Base-by-base conservation (phyloP, 2,888 invertebrate genomes). In the Lasius platythorax region DNA sequence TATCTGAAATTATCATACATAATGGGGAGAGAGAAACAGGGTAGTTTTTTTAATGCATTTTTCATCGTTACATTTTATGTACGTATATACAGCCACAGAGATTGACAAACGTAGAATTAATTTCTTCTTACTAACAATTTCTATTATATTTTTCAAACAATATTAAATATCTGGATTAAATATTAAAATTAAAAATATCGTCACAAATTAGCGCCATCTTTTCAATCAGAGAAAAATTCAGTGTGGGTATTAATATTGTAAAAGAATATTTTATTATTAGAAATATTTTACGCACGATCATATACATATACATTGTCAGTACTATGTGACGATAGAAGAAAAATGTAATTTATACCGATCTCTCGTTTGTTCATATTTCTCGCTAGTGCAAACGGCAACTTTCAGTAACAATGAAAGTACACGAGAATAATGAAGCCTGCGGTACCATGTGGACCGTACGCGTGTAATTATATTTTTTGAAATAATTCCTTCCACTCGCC, bases 401-500 rank as follows among this genome's bases (percentile, higher is more conserved):
- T 72, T 79, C 61, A 46, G 79, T 50, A 61, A 50, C 61, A 46
- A 72, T 23, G n/a, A 81, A 72, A 72, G n/a, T 81, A 72, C 46
- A 30, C 28, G 61, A 61, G 40, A 46, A 81, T 72, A 81, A 72
- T 72, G 72, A 81, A 81, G 79, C 79, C 50, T 46, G 72, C 61
- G 70, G 58, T 28, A 5, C 68, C 4, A n/a, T 30, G 68, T 67
- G 58, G 23, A 50, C 30, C 70, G 53, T 58, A 37, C 53, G 67
- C 53, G 76, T 61, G 28, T 72, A 81, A 72, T 81, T 81, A 50
- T 63, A 81, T 81, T 81, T 81, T 81, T 81, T 72, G 18, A 81
- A 81, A 72, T 81, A 81, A 81, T 72, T 72, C 61, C 37, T 61
- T 63, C 37, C 28, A 79, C 70, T 61, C 43, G 28, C 61, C 72